A percentile compares a stretch with the other conserved stretches of the same genome.
Conservation (phyloP, 2,113 vertebrate genomes). For the Oreamnos americanus region DNA sequence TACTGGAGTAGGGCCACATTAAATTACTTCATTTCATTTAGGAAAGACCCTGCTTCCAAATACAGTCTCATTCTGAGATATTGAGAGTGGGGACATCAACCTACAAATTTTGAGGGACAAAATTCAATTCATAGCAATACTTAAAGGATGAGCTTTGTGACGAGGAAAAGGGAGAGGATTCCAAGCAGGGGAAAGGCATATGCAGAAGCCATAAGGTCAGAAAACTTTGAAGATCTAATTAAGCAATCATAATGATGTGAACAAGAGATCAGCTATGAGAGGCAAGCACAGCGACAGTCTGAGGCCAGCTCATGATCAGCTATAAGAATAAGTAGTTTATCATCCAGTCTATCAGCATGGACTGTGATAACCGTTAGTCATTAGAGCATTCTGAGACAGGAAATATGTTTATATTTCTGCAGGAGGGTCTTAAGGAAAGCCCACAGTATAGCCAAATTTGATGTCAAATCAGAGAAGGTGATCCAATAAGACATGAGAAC, state of each 20-base stretch:
- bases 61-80: background rate
- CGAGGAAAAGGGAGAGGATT: background rate
- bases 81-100: background rate
- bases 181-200: background rate
- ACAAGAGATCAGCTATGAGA: background rate
- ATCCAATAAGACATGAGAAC: background rate
- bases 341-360: background rate
- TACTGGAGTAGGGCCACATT: background rate
- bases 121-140: background rate
- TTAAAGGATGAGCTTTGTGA: background rate
- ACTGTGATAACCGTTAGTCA: background rate
- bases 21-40: background rate
- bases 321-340: background rate
- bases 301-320: background rate
- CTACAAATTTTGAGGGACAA: background rate
- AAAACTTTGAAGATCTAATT: background rate
- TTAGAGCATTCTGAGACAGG: background rate
- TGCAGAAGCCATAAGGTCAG: background rate
- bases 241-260: background rate
- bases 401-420: background rate
- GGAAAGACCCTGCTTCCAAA: slow-evolving; percentile 8
- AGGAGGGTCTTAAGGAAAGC: background rate
- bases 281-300: background rate
- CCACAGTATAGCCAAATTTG: background rate
- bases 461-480: background rate